A percentile compares a stretch with the other conserved stretches of the same genome.
Conservation (phyloP, 2,113 vertebrate species). For the Sisor rabdophorus region DNA sequence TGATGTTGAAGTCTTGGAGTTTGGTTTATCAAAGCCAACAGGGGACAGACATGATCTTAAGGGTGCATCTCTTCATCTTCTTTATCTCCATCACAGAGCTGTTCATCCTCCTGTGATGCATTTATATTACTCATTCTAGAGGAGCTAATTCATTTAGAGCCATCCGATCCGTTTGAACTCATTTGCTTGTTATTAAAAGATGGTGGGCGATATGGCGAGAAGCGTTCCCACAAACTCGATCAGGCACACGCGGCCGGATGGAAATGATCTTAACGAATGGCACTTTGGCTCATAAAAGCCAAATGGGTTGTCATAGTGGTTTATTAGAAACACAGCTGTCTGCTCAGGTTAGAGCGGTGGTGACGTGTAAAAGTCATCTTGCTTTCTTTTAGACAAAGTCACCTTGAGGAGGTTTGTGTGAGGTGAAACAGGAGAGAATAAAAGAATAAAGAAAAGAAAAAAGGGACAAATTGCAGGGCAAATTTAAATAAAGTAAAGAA, state of each 20-base stretch:
- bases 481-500: background rate
- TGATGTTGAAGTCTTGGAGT: slow-evolving; percentile 46
- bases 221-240: slow-evolving; percentile 47
- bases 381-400: slow-evolving; percentile 40
- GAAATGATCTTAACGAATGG: slow-evolving; percentile 48
- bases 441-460: background rate
- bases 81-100: background rate
- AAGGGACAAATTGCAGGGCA: background rate
- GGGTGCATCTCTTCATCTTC: slow-evolving; percentile 42
- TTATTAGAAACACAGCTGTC: slow-evolving; percentile 46
- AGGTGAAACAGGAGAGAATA: background rate
- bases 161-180: slow-evolving; percentile 34
- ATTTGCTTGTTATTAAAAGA: slow-evolving; percentile 50
- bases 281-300: slow-evolving; percentile 33
- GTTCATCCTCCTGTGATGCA: slow-evolving; percentile 39
- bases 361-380: slow-evolving; percentile 31
- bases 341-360: slow-evolving; percentile 18
- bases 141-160: slow-evolving; percentile 39
- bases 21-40: slow-evolving; percentile 35
- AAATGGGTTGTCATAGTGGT: slow-evolving; percentile 39
- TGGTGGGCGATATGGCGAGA: slow-evolving; percentile 29
- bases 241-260: slow-evolving; percentile 50
- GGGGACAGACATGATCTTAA: slow-evolving; percentile 40
- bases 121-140: slow-evolving; percentile 32
- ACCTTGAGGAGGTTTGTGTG: slow-evolving; percentile 33